phyloP scores from a whole-genome alignment of 1,140 invertebrate species.

The Pogonomyrmex barbatus region DNA sequence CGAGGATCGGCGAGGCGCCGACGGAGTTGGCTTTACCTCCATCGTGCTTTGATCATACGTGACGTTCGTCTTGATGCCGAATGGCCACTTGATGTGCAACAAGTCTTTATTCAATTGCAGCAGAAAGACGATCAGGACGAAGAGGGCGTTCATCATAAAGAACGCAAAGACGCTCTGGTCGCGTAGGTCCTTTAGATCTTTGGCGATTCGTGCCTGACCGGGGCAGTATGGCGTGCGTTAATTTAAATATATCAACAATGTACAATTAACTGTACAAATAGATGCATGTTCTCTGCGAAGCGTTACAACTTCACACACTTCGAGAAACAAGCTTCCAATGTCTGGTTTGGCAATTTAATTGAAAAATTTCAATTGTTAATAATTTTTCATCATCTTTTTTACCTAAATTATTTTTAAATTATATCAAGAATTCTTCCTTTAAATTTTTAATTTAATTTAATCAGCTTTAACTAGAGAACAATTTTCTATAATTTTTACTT shows the following conservation, averaged over 20 bases:
- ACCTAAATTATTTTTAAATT: background rate
- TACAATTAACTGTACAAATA: background rate
- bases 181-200: constrained; percentile 96
- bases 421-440: background rate
- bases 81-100: constrained; percentile 97
- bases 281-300: background rate
- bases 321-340: background rate
- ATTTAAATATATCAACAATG: constrained; percentile 28
- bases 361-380: background rate
- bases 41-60: constrained; percentile 94
- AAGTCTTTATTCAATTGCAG: constrained; percentile 98
- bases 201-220: constrained; percentile 93
- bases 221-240: constrained; percentile 74
- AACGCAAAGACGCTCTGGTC: constrained; percentile 98
- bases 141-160: constrained; percentile 99
- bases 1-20: constrained; percentile 56
- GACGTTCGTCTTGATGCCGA: constrained; percentile 97
- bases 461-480: background rate
- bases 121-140: constrained; percentile 98
- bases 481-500: background rate
- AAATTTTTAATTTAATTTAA: background rate
- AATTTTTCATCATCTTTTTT: background rate
- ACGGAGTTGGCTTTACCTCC: constrained; percentile 91
- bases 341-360: background rate
- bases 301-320: background rate